Evolutionary conservation across 2,888 invertebrate species (phyloP).

Genomic region (Conomelus anceps): DNA sequence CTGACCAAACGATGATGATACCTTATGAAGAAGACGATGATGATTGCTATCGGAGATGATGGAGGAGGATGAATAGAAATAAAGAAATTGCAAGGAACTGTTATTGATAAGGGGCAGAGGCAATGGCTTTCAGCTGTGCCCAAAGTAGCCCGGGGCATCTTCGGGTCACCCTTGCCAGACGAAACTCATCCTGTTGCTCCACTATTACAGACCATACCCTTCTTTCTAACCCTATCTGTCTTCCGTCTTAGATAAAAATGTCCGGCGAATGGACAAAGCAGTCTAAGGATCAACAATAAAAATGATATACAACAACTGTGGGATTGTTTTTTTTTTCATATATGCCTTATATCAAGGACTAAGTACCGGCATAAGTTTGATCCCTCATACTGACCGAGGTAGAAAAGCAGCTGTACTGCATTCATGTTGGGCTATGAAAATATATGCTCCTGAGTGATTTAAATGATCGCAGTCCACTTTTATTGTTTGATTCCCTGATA

Average conservation of each 20-base stretch:
- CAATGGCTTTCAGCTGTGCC: neutral
- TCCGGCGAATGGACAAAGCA: neutral
- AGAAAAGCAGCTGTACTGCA: neutral
- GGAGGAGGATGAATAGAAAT: neutral
- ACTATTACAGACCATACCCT: neutral
- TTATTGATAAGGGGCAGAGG: neutral
- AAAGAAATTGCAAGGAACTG: neutral
- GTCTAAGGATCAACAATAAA: neutral
- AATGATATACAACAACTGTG: neutral
- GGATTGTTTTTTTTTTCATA: neutral
- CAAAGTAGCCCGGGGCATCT: neutral
- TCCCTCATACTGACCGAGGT: neutral
- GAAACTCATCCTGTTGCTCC: neutral
- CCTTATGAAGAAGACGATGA: neutral
- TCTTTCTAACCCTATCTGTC: neutral
- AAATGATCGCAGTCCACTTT: neutral
- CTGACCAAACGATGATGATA: neutral
- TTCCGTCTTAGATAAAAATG: neutral
- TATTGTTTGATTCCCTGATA: neutral
- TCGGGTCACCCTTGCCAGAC: neutral
- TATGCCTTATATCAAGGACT: neutral
- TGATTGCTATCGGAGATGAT: neutral
- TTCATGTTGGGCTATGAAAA: neutral
- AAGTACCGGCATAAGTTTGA: neutral
- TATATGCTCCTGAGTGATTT: neutral